Percentiles rank a stretch among this genome's conserved stretches.
Conservation (phyloP, 2,888 invertebrate genomes). For the Drosophila colorata region DNA sequence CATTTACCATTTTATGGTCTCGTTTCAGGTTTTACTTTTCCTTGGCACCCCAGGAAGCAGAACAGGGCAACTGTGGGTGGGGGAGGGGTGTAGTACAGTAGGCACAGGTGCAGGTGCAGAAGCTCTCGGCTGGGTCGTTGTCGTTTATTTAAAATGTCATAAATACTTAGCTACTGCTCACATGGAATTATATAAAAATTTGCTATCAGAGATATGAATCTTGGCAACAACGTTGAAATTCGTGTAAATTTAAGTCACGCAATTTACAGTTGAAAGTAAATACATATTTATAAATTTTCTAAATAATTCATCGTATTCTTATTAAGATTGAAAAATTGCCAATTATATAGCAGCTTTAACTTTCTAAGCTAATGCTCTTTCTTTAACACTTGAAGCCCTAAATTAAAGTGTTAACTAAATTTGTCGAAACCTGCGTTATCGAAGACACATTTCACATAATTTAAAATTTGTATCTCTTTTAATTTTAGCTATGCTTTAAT, state of each 20-base stretch:
- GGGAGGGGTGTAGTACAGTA: neutral
- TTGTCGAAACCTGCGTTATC: neutral
- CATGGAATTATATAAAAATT: constrained; percentile 27
- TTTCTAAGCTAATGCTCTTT: too few species aligned
- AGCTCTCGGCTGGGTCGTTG: constrained; percentile 18
- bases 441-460: neutral
- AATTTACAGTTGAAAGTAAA: neutral
- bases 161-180: constrained; percentile 46
- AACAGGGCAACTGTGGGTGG: neutral
- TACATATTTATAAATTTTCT: neutral
- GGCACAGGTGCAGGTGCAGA: constrained; percentile 25
- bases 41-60: constrained; percentile 11
- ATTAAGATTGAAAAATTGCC: too few species aligned
- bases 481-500: too few species aligned
- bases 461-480: too few species aligned
- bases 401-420: neutral
- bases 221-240: neutral
- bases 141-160: constrained; percentile 67
- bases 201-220: neutral
- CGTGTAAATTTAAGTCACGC: neutral
- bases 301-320: too few species aligned
- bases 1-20: constrained; percentile 69
- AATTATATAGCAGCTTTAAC: too few species aligned
- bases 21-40: constrained; percentile 52
- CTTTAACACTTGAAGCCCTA: too few species aligned